Evolutionary conservation across 2,113 vertebrate species (phyloP).

Genomic region (Stictonetta naevosa): DNA sequence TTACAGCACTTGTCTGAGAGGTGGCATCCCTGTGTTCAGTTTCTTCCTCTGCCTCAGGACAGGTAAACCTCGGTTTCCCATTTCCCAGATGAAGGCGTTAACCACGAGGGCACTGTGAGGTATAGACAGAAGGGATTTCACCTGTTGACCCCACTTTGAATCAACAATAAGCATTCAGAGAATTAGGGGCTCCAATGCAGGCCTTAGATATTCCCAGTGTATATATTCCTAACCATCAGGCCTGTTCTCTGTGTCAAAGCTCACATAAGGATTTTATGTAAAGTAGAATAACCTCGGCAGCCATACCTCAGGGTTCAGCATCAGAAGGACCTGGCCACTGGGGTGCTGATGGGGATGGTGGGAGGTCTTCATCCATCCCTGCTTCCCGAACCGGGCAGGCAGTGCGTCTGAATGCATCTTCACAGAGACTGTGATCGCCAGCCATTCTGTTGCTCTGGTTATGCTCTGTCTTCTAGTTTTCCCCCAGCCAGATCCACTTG

Average conservation of each 20-base stretch:
- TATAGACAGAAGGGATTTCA: neutral
- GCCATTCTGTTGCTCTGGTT: neutral
- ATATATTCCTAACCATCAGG: neutral
- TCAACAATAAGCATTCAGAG: neutral
- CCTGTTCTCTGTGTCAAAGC: neutral
- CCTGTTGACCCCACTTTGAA: neutral
- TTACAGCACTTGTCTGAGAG: neutral
- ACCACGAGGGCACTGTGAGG: accelerated
- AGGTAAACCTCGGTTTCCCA: neutral
- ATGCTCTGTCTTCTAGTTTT: neutral
- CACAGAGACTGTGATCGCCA: neutral
- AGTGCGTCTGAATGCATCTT: accelerated
- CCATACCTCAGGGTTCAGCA: neutral
- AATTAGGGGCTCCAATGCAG: neutral
- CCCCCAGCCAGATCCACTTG: neutral
- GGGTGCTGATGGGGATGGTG: neutral
- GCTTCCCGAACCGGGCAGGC: accelerated
- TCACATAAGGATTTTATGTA: neutral
- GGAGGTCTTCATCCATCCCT: neutral
- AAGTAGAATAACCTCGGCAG: neutral
- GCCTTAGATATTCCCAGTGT: neutral
- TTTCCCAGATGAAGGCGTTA: neutral
- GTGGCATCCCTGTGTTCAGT: neutral
- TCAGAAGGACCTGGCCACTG: neutral
- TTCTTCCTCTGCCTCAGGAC: neutral